Evolutionary conservation across 1,140 invertebrate species (phyloP).

Genomic region (Orchestia grillus): DNA sequence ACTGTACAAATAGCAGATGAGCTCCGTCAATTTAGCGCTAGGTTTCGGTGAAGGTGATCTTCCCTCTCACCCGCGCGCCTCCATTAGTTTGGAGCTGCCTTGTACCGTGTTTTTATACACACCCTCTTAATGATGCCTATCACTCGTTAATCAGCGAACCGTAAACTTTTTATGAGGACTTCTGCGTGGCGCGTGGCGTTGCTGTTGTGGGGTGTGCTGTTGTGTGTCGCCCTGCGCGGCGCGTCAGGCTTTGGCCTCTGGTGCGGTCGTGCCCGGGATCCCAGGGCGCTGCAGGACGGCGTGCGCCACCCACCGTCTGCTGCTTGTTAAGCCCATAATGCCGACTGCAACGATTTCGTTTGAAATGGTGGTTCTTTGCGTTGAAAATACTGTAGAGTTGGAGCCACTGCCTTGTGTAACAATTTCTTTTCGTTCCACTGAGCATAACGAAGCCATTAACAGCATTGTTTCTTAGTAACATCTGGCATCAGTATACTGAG

Average conservation of each 20-base stretch:
- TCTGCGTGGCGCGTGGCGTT: not conserved
- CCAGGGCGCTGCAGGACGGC: too few relatives aligned
- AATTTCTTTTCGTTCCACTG: too few relatives aligned
- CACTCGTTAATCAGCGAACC: not conserved
- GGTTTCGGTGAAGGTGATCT: not conserved
- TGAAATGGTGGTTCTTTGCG: too few relatives aligned
- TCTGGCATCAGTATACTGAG: too few relatives aligned
- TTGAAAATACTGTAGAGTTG: too few relatives aligned
- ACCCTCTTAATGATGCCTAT: not conserved
- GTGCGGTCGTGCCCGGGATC: too few relatives aligned
- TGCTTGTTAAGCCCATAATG: too few relatives aligned
- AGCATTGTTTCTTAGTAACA: too few relatives aligned
- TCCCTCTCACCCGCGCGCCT: not conserved
- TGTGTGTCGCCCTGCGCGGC: not conserved
- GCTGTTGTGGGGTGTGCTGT: not conserved
- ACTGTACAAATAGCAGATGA: not conserved
- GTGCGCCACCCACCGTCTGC: too few relatives aligned
- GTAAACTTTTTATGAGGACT: not conserved
- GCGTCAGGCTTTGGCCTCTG: not conserved
- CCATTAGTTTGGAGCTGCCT: not conserved
- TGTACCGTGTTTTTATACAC: not conserved
- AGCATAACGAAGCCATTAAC: too few relatives aligned
- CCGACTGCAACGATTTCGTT: too few relatives aligned
- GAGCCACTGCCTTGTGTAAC: too few relatives aligned
- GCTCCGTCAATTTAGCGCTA: not conserved